Evolutionary conservation across 2,888 invertebrate genomes (phyloP).

Genomic region (Perdita meconis): DNA sequence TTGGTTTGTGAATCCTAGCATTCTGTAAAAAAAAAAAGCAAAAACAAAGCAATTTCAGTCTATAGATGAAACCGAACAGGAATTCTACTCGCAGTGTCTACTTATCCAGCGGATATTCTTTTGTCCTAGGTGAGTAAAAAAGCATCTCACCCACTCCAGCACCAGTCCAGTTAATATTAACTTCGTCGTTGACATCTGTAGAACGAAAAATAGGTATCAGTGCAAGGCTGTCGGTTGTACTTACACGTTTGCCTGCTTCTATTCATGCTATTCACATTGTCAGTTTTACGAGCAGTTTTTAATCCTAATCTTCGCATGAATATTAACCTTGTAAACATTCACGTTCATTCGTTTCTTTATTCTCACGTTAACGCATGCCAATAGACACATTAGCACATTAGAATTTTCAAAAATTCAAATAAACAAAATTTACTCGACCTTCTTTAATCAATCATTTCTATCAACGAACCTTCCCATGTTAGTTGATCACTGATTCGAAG

Average conservation of each 20-base stretch:
- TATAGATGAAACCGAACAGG: slow-evolving; percentile 81
- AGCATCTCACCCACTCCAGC: slow-evolving; percentile 70
- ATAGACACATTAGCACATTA: not conserved
- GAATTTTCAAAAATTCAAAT: not conserved
- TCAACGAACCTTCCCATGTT: slow-evolving; percentile 19
- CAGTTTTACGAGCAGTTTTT: slow-evolving; percentile 80
- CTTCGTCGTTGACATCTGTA: slow-evolving; percentile 53
- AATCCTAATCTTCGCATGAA: slow-evolving; percentile 63
- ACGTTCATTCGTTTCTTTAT: slow-evolving; percentile 15
- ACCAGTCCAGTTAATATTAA: slow-evolving; percentile 58
- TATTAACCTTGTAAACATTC: slow-evolving; percentile 36
- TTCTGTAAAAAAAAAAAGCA: slow-evolving; percentile 83
- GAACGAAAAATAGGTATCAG: slow-evolving; percentile 54
- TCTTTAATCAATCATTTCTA: slow-evolving; percentile 4
- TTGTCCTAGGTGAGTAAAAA: slow-evolving; percentile 83
- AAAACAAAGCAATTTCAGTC: slow-evolving; percentile 81
- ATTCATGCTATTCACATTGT: slow-evolving; percentile 52
- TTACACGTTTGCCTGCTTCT: slow-evolving; percentile 53
- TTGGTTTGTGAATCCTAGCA: slow-evolving; percentile 82
- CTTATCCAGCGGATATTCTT: slow-evolving; percentile 82
- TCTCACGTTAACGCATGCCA: slow-evolving; percentile 42
- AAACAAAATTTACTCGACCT: not conserved
- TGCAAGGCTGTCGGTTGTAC: slow-evolving; percentile 37
- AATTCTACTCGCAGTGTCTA: slow-evolving; percentile 79
- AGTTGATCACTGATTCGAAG: not conserved